A percentile compares a stretch with the other conserved stretches of the same genome.
phyloP scores from a whole-genome alignment of 2,888 invertebrate species.

The Drosophila histrio region DNA sequence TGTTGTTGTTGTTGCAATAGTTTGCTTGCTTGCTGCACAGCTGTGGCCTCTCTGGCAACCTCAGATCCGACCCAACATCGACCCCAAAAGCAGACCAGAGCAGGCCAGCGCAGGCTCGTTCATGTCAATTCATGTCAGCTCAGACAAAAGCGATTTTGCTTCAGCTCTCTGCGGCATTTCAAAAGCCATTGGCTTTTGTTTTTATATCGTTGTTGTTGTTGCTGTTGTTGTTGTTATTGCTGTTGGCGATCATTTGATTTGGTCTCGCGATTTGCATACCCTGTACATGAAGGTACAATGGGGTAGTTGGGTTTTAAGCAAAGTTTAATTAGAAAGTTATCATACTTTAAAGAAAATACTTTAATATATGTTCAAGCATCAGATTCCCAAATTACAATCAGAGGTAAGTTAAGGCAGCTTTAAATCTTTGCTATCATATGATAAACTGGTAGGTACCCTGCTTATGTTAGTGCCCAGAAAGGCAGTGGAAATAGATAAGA shows the following conservation, averaged over 20 bases:
- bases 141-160: conserved; percentile 50
- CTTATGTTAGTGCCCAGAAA: background rate
- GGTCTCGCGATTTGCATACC: conserved; percentile 23
- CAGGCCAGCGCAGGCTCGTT: conserved; percentile 33
- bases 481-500: too few relatives aligned
- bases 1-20: conserved; percentile 28
- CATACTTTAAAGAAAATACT: too few relatives aligned
- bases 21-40: conserved; percentile 42
- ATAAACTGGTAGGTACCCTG: background rate
- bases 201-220: conserved; percentile 22
- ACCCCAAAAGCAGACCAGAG: conserved; percentile 15
- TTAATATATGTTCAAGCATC: too few relatives aligned
- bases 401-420: too few relatives aligned
- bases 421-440: too few relatives aligned
- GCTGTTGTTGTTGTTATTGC: conserved; percentile 16
- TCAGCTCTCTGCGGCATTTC: conserved; percentile 28
- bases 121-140: conserved; percentile 63
- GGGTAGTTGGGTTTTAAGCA: background rate
- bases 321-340: background rate
- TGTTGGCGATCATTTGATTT: conserved; percentile 48
- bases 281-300: conserved; percentile 2
- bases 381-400: too few relatives aligned
- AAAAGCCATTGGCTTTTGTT: conserved; percentile 47
- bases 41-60: conserved; percentile 33
- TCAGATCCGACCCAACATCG: conserved; percentile 28